Evolutionary conservation across 2,888 invertebrate genomes (phyloP), one percentile per base, ranked within the genome.

Genomic region (Melinaea menophilus): DNA sequence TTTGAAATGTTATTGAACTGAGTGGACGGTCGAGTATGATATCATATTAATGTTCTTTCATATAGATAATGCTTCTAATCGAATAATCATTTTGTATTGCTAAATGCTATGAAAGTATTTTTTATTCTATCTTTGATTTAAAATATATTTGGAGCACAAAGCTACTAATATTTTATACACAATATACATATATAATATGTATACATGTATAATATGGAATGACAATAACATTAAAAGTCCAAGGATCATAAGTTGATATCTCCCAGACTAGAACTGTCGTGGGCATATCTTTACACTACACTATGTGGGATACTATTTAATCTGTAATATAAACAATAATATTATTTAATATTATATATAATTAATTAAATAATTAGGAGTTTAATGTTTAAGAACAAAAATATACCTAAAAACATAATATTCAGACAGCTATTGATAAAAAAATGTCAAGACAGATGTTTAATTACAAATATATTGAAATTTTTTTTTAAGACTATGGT

Each of bases 1-100:
- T 72, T 72, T 67, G 67, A 74, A 72, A 71, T 70, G 77, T 84
- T 81, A 84, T 84, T 83, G 81, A 83, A 82, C 80, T 72, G 77
- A 83, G 82, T 78, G 78, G 74, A 70, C 75, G 78, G 76, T 76
- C 74, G 56, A 63, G 61, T 62, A 67, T 37, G 59, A 62, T 62
- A 55, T 59, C 56, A 55, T 58, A 61, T 61, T 58, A 54, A 62
- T 41, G 45, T 62, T 46, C 61, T 64, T 66, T 66, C 63, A 46
- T 59, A 47, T 54, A 61, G 51, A 58, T 59, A 61, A 65, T 48
- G 65, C 65, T 59, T 61, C 58, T 58, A 56, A 67, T 67, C 60
- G 61, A 61, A 63, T 65, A 34, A 13, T 31, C 48, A 54, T 55
- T 51, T 54, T 57, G 55, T 56, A 33, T 31, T 59, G 58, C 48